These are phyloP conservation scores for Orchesella cincta DNA, from an alignment of 1,140 invertebrate species.

Conservation along the genomic window DNA sequence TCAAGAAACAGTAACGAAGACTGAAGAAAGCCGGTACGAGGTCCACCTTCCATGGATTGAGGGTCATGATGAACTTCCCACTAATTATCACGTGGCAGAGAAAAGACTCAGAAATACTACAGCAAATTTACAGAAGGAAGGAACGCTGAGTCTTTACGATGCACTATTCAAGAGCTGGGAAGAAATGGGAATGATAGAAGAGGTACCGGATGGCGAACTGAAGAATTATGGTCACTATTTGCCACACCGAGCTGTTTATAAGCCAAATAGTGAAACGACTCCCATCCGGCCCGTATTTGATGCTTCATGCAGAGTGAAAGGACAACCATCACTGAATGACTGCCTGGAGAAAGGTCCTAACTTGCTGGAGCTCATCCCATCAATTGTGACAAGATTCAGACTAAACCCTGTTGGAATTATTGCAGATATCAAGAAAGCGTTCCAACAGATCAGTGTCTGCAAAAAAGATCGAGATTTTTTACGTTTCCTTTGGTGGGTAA, in stretches of 20 bases:
- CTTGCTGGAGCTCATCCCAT: no score
- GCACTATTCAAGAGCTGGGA: constrained; percentile 40
- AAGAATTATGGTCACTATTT: constrained; percentile 26
- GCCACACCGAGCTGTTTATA: constrained; percentile 33
- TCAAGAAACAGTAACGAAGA: background rate
- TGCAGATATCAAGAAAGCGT: no score
- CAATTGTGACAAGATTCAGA: no score
- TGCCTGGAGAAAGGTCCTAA: constrained; percentile 53
- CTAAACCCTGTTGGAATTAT: no score
- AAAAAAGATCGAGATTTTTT: no score
- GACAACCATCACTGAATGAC: constrained; percentile 53
- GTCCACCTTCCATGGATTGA: background rate
- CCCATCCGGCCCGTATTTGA: constrained; percentile 51
- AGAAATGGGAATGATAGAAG: constrained; percentile 45
- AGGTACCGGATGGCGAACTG: background rate
- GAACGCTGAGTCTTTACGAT: constrained; percentile 22
- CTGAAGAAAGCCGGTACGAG: background rate
- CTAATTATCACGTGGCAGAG: constrained; percentile 39
- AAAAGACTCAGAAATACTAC: constrained; percentile 35
- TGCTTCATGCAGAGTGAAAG: constrained; percentile 47
- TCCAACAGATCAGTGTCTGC: no score
- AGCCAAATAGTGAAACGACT: constrained; percentile 33
- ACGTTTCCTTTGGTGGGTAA: no score
- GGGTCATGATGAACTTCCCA: constrained; percentile 46
- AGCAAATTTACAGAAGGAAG: background rate